Evolutionary conservation across 64 coral and sea anemone species (phyloP), one percentile per base, ranked within the genome.

Genomic region (Actinia tenebrosa): DNA sequence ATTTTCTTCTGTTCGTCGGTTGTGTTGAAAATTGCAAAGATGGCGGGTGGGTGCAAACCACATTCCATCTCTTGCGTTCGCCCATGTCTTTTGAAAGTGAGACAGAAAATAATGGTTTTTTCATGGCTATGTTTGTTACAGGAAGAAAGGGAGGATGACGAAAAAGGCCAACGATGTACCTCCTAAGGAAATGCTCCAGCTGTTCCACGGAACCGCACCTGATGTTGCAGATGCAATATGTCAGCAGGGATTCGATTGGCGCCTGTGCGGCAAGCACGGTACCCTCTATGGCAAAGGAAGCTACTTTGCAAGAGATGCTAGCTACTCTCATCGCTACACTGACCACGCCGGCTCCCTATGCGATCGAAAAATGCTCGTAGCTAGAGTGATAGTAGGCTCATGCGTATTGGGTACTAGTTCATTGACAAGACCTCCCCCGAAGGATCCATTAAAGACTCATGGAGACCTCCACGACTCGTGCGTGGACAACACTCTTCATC

Each of bases 221-320:
- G 64, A 68, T 9, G 83, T 61, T 64, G 90, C 64, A 1, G 59
- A 83, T 53, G 94, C 90, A 20, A 95, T 95, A 54, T 92, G 87
- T 84, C 87, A 92, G 77, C 90, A 95, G 54, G 94, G 90, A 7
- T 92, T 92, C 44, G 90, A 92, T 63, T 95, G 94, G 94, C 83
- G 93, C 46, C 80, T 95, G 89, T 89, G 83, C 60, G 93, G 93
- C 7, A 85, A 91, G 53, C 72, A 95, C 68, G 93, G 86, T 16
- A 91, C 93, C 68, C 11, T 16, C 14, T 95, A 63, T 59, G 93
- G 93, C 5, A 81, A 91, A 63, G 93, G 93, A 77, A 91, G 82
- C 75, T 95, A 95, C 86, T 95, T 95, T 83, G 93, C 93, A 52
- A 53, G 61, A 22, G 56, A 55, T 20, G 93, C 93, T 43, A 50